Evolutionary conservation across 1,140 invertebrate genomes (phyloP).

Genomic region (Scaptomyza montana): DNA sequence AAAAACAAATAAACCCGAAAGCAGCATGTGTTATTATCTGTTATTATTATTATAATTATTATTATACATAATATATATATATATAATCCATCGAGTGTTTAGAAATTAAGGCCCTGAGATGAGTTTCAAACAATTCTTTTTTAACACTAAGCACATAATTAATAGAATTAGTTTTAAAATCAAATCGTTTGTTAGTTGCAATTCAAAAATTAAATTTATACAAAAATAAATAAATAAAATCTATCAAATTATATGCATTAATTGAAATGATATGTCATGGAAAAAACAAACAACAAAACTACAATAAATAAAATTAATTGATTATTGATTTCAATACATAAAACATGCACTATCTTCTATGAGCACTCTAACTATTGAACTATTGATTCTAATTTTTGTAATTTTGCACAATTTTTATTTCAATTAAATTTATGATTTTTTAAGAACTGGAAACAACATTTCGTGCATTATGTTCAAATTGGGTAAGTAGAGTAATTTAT

Average conservation of each 20-base stretch:
- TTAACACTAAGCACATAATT: conserved; percentile 76
- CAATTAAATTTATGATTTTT: conserved; percentile 35
- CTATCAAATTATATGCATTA: conserved; percentile 12
- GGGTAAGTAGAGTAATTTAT: conserved; percentile 35
- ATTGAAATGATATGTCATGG: conserved; percentile 32
- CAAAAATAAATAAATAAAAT: conserved; percentile 5
- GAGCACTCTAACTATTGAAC: conserved; percentile 37
- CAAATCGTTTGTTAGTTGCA: conserved; percentile 51
- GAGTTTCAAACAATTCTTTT: conserved; percentile 66
- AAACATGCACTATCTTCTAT: conserved; percentile 37
- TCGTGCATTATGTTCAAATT: background rate
- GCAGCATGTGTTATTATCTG: conserved; percentile 78
- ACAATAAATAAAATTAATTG: conserved; percentile 62
- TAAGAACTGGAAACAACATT: conserved; percentile 19
- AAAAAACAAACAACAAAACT: conserved; percentile 27
- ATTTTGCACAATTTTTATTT: conserved; percentile 39
- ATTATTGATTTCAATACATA: conserved; percentile 42
- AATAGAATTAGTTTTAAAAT: conserved; percentile 61
- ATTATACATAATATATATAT: background rate
- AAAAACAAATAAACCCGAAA: conserved; percentile 49
- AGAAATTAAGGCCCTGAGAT: conserved; percentile 62
- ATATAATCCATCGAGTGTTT: conserved; percentile 50
- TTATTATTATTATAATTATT: conserved; percentile 38
- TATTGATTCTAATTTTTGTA: conserved; percentile 26
- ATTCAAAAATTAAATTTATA: conserved; percentile 5